These are phyloP conservation scores for Brachystomella parvula DNA, from an alignment of 1,140 invertebrate genomes.

Conservation along the genomic window DNA sequence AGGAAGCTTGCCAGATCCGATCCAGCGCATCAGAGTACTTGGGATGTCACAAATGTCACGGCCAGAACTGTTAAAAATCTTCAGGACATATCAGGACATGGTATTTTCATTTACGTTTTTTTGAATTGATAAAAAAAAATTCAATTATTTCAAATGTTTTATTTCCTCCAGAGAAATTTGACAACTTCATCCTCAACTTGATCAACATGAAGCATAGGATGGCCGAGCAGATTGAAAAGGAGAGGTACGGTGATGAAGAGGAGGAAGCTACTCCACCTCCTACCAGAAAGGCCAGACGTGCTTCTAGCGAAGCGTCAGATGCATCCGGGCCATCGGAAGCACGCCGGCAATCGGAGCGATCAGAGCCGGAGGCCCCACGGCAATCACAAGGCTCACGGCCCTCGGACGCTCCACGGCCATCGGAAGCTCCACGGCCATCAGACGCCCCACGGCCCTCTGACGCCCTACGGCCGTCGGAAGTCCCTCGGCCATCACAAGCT, in stretches of 20 bases:
- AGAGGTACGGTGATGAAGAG: constrained; percentile 14
- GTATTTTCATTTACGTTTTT: constrained; percentile 13
- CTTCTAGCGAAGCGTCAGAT: too few species aligned
- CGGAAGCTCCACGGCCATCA: too few species aligned
- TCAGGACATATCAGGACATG: constrained; percentile 24
- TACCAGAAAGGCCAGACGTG: too few species aligned
- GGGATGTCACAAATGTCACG: constrained; percentile 12
- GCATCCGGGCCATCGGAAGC: too few species aligned
- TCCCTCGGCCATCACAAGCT: too few species aligned
- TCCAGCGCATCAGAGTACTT: constrained; percentile 21
- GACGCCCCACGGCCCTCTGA: too few species aligned
- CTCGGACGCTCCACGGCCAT: too few species aligned
- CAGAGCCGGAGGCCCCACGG: too few species aligned
- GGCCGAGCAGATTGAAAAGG: constrained; percentile 10
- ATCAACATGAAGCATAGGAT: constrained; percentile 24
- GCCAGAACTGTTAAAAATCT: constrained; percentile 23
- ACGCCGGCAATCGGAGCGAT: too few species aligned
- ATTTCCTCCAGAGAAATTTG: constrained; percentile 22
- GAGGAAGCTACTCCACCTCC: not conserved
- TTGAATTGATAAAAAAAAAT: not conserved
- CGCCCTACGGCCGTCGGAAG: too few species aligned
- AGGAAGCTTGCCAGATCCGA: constrained; percentile 17
- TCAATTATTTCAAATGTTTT: not conserved
- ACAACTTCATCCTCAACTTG: constrained; percentile 27
- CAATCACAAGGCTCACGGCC: too few species aligned